Conservation (phyloP, 92 coral and sea anemone species). For the Epizoanthus scotinus region DNA sequence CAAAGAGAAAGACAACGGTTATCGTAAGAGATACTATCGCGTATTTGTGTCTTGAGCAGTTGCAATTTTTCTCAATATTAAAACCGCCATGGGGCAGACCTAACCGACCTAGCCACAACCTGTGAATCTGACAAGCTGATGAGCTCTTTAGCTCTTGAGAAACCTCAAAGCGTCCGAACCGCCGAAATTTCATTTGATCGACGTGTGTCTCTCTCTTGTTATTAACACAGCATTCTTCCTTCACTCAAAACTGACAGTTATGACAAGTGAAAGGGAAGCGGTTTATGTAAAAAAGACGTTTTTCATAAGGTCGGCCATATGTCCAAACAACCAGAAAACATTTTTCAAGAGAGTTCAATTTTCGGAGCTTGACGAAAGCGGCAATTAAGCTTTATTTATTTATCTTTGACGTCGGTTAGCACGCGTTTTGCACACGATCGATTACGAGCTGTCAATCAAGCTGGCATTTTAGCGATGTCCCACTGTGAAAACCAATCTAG, state of each 20-base stretch:
- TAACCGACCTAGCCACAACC: constrained; percentile 25
- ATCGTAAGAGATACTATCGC: constrained; percentile 33
- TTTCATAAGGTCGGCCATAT: constrained; percentile 77
- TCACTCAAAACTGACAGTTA: constrained; percentile 60
- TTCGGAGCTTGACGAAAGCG: constrained; percentile 79
- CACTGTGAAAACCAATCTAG: constrained; percentile 95
- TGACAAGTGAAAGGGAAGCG: constrained; percentile 90
- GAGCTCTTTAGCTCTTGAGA: constrained; percentile 43
- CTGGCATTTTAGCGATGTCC: constrained; percentile 78
- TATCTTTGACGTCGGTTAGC: constrained; percentile 75
- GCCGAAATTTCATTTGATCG: constrained; percentile 64
- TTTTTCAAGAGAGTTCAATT: constrained; percentile 87
- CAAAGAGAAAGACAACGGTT: constrained; percentile 52
- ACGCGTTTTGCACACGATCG: constrained; percentile 87
- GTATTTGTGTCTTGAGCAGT: constrained; percentile 34
- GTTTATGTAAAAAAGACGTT: constrained; percentile 49
- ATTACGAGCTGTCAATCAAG: constrained; percentile 89
- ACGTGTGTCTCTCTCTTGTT: constrained; percentile 67
- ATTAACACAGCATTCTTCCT: constrained; percentile 66
- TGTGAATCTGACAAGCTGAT: constrained; percentile 36
- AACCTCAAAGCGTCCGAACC: constrained; percentile 45
- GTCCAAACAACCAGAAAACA: constrained; percentile 66
- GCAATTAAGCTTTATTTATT: constrained; percentile 80
- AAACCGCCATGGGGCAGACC: constrained; percentile 43
- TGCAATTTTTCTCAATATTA: constrained; percentile 33